A percentile compares a stretch with the other conserved stretches of the same genome.
phyloP scores from a whole-genome alignment of 2,797 vertebrate genomes.

The Vultur gryphus region DNA sequence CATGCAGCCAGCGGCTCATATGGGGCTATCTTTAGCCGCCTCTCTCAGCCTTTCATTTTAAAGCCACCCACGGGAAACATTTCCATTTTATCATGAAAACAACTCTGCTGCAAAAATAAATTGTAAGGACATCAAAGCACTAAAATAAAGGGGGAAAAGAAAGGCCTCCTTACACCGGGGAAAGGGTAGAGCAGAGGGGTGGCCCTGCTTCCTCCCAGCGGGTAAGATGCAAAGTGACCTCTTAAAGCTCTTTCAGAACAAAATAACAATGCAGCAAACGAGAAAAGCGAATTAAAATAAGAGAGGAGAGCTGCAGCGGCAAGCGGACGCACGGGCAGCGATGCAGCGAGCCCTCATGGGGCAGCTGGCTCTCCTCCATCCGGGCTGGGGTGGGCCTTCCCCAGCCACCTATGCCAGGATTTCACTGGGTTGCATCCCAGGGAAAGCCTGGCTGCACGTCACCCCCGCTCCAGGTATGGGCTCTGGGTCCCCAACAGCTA shows the following conservation, averaged over 20 bases:
- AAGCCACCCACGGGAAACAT: conserved; percentile 35
- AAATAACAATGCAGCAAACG: not conserved
- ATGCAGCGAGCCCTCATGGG: not conserved
- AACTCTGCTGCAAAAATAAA: conserved; percentile 38
- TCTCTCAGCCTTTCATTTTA: conserved; percentile 20
- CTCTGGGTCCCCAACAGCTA: not conserved
- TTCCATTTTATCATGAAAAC: conserved; percentile 54
- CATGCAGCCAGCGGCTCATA: not conserved
- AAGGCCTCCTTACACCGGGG: not conserved
- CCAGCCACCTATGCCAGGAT: not conserved
- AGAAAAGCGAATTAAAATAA: not conserved
- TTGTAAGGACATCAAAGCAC: not conserved
- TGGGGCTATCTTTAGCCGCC: conserved; percentile 7
- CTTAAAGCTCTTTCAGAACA: not conserved
- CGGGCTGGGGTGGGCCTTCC: not conserved
- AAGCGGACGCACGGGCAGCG: rapidly evolving
- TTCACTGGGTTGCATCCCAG: not conserved
- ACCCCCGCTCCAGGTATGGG: not conserved
- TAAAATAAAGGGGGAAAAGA: not conserved
- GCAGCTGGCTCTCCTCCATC: not conserved
- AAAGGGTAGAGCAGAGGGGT: not conserved
- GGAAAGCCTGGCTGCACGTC: not conserved
- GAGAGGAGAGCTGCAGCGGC: not conserved
- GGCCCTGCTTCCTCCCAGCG: not conserved
- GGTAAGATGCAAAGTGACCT: not conserved